Conservation (phyloP, 2,113 vertebrate species). For the Cyprinodon variegatus region DNA sequence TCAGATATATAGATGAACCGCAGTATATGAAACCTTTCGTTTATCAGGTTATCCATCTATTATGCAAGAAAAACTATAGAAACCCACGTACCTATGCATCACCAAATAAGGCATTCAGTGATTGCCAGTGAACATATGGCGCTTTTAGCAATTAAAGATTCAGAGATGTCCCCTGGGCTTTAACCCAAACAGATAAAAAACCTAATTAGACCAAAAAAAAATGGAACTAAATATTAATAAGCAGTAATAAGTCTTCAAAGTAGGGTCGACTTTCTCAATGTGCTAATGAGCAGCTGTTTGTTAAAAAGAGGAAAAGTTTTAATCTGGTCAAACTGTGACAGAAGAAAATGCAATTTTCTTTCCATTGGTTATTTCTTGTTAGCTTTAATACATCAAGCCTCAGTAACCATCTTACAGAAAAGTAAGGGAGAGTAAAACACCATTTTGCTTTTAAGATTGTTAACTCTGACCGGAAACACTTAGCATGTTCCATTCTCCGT, state of each 20-base stretch:
- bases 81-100: constrained; percentile 11
- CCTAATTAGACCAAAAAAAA: not conserved
- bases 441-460: not conserved
- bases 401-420: too few relatives aligned
- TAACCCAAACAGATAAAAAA: not conserved
- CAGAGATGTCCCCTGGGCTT: not conserved
- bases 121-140: constrained; percentile 6
- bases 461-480: not conserved
- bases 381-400: too few relatives aligned
- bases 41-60: not conserved
- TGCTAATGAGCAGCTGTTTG: constrained; percentile 4
- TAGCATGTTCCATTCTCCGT: not conserved
- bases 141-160: not conserved
- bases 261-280: not conserved
- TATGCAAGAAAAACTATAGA: not conserved
- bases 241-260: not conserved
- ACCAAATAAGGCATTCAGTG: not conserved
- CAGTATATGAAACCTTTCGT: not conserved
- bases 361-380: not conserved
- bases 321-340: not conserved
- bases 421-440: not conserved
- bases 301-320: not conserved
- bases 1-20: not conserved
- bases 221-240: not conserved
- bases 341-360: not conserved